Conservation (phyloP, 2,113 vertebrate species). For the Tetrax tetrax region DNA sequence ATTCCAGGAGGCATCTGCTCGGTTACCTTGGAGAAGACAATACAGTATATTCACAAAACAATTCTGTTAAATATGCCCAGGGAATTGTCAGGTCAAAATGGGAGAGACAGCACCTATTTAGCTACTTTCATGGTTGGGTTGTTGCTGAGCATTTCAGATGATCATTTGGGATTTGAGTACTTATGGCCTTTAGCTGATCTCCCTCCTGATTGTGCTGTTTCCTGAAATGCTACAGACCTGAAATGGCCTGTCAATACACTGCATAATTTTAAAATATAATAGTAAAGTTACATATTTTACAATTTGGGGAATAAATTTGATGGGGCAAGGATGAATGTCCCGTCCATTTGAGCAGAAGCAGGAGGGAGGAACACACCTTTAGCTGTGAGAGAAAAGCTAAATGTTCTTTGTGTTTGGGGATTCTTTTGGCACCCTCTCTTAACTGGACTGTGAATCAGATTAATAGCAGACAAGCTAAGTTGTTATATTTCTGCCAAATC, state of each 20-base stretch:
- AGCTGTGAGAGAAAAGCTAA: conserved; percentile 42
- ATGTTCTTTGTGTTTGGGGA: conserved; percentile 32
- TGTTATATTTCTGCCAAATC: conserved; percentile 2
- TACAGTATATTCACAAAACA: background rate
- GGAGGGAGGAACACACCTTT: conserved; percentile 3
- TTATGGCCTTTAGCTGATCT: background rate
- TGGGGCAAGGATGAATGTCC: background rate
- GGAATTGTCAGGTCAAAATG: background rate
- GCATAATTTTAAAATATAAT: conserved; percentile 25
- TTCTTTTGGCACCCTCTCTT: conserved; percentile 34
- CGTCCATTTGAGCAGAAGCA: conserved; percentile 56
- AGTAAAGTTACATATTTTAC: background rate
- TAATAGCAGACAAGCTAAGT: background rate
- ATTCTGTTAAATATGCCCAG: background rate
- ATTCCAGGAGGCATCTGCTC: background rate
- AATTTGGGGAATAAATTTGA: conserved; percentile 23
- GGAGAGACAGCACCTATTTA: background rate
- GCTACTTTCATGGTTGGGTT: background rate
- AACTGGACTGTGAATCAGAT: background rate
- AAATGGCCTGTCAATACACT: background rate
- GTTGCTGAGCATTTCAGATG: background rate
- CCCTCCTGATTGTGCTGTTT: background rate
- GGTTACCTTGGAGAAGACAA: background rate
- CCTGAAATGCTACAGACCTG: background rate
- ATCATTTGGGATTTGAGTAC: background rate